phyloP scores from a whole-genome alignment of 2,797 vertebrate genomes.

The Enteromius afrohamiltoni region DNA sequence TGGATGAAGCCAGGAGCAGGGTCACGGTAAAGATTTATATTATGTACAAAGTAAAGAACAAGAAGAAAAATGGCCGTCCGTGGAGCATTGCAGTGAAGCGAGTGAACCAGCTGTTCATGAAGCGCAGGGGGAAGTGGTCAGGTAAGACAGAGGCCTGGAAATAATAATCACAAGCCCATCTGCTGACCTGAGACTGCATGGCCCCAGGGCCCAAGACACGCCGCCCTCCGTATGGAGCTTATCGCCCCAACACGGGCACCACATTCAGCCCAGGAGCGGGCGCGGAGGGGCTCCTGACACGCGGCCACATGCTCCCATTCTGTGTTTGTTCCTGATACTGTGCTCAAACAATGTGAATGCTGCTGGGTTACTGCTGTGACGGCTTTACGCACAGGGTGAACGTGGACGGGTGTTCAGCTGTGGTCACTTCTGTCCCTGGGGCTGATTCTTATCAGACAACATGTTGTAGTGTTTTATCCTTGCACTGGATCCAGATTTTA shows the following conservation, averaged over 20 bases:
- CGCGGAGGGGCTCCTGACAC: constrained; percentile 82
- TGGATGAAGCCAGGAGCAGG: constrained; percentile 91
- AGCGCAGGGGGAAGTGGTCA: constrained; percentile 91
- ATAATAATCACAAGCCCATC: constrained; percentile 97
- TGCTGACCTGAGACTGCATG: constrained; percentile 92
- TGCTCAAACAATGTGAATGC: constrained; percentile 50
- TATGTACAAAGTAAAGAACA: constrained; percentile 89
- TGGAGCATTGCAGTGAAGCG: constrained; percentile 88
- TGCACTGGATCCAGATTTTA: neutral
- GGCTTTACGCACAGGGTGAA: neutral
- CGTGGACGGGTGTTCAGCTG: neutral
- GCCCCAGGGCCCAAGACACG: constrained; percentile 87
- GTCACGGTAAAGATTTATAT: constrained; percentile 97
- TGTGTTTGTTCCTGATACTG: constrained; percentile 63
- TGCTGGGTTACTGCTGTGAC: constrained; percentile 36
- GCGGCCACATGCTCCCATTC: constrained; percentile 82
- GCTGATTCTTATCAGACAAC: neutral
- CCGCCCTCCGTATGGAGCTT: constrained; percentile 89
- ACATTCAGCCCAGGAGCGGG: constrained; percentile 73
- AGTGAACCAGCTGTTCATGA: constrained; percentile 96
- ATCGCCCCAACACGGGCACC: constrained; percentile 76
- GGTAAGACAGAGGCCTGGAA: constrained; percentile 90
- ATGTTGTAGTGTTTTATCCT: neutral
- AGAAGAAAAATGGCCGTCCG: constrained; percentile 93
- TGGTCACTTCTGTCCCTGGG: neutral